Base-by-base conservation (phyloP, 2,797 vertebrate genomes). In the Morelia viridis region DNA sequence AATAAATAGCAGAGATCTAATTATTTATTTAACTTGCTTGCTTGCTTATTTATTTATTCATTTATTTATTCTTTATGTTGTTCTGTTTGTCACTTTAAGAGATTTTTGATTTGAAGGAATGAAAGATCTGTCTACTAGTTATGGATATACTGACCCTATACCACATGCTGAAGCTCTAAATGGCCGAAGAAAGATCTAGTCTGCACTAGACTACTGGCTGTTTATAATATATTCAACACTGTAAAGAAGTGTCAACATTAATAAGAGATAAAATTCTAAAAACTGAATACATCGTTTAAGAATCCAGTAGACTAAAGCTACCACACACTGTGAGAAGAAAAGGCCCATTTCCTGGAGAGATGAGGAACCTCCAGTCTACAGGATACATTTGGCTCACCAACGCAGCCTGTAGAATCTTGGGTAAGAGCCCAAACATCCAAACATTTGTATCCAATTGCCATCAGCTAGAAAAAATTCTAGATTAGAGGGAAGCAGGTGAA, bases 1-100 rank as follows among this genome's bases (percentile, higher is more conserved):
- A 83, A 85, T 89, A 93, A 92, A 46, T 60, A n/a, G 3, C 1
- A 50, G 22, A 46, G 50, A 90, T 93, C 65, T 87, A 62, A 35
- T 64, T 22, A 53, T 85, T 31, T 89, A 89, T 53, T 53, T 53
- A 53, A 5, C 50, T 53, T 9, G 7, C 35, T 35, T 35, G 50
- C 50, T 53, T 53, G 1, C 8, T 50, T 50, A 8, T 53, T 53
- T 53, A 86, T 80, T 80, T 80, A 80, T 24, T 24, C 19, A 86
- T 46, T 80, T 24, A 41, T 80, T 80, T 80, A 80, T 24, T 24
- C 35, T 80, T 80, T 46, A 80, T 80, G 35, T 80, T 80, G 19
- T 80, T 80, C 19, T 46, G 9, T 80, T 4, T 24, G 9, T 46
- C 61, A 24, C 92, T 26, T 0, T 65, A 93, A 93, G 85, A 87